Base-by-base conservation (phyloP, 1,140 invertebrate species). In the Steinernema feltiae region DNA sequence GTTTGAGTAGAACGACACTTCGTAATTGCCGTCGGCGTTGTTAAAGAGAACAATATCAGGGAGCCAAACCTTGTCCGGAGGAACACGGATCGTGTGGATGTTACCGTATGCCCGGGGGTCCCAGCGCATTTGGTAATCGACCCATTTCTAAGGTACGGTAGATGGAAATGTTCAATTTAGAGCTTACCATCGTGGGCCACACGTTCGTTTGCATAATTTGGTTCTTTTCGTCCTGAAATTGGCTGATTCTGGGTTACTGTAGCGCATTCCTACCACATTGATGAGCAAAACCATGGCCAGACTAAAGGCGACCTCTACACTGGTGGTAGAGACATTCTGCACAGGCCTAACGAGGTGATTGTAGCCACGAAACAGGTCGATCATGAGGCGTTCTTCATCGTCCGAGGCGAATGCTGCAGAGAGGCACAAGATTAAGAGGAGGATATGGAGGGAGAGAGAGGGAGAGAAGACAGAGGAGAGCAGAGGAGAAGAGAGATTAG, bases 41-140 rank as follows among this genome's bases (percentile, higher is more conserved):
- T 99, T 99, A 87, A 98, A 99, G 48, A 99, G 90, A 32, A 99
- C 97, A 83, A 99, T 97, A 88, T 99, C 97, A 1, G 97, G 97
- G 87, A 97, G 97, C 97, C 97, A 99, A 73, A 99, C 95, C 91
- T 97, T 97, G 87, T 98, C 95, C 29, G 95, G 95, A 27, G 94
- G 94, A 78, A 99, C 90, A 79, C 96, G 91, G 32, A 99, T 90
- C 18, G 96, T 94, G 30, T 92, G 91, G 78, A 99, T 99, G 69
- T 94, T 94, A 71, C 95, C 95, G 85, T 98, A 99, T 87, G 97
- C 93, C 75, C 93, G 92, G 84, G 97, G 94, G 85, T 98, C 93
- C 97, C 96, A 98, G 87, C 92, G 91, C 80, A 99, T 88, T 88
- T 98, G 96, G 88, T 97, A 98, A 88, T 99, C 96, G 86, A 91